Evolutionary conservation across 2,888 invertebrate genomes (phyloP), one percentile per base, ranked within the genome.

Genomic region (Ernsta delagoae): DNA sequence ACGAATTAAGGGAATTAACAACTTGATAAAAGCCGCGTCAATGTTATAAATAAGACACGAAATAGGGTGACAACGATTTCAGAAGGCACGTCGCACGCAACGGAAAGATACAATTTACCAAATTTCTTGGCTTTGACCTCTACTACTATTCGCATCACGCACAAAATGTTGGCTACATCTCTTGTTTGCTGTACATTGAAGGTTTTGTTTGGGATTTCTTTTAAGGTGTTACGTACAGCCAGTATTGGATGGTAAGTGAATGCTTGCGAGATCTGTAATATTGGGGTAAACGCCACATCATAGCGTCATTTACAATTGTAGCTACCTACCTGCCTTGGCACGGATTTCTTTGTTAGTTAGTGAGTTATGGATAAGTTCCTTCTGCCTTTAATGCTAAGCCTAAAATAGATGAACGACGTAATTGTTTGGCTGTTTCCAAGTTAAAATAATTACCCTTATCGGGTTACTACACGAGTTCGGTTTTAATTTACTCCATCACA

Each of bases 71-170:
- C 75, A 72, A 75, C 72, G 70, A 71, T 65, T 70, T 64, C 56
- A 48, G 69, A 53, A 65, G 70, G 68, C 73, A 70, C 72, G 68
- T 70, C 69, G 71, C 71, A 73, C 72, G 72, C 70, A 45, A 73
- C 70, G 80, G 77, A 77, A 79, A 72, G 70, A 75, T 75, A 77
- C 79, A 76, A 78, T 81, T 81, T 79, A 77, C 76, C 73, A 79
- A 80, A 81, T 81, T 81, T 78, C 78, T 75, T 71, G 71, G 74
- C 66, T 62, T 39, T 59, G 11, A 61, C 70, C 71, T 59, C 48
- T 69, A 62, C 62, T 12, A 57, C n/a, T 57, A n/a, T 12, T 36
- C 1, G 3, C 0, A 9, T 4, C n/a, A 24, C 57, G n/a, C 62
- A 7, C 9, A 6, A 3, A 24, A 11, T 7, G 12, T 36, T 60